phyloP scores from a whole-genome alignment of 1,140 invertebrate genomes.

The Anoplophora glabripennis region DNA sequence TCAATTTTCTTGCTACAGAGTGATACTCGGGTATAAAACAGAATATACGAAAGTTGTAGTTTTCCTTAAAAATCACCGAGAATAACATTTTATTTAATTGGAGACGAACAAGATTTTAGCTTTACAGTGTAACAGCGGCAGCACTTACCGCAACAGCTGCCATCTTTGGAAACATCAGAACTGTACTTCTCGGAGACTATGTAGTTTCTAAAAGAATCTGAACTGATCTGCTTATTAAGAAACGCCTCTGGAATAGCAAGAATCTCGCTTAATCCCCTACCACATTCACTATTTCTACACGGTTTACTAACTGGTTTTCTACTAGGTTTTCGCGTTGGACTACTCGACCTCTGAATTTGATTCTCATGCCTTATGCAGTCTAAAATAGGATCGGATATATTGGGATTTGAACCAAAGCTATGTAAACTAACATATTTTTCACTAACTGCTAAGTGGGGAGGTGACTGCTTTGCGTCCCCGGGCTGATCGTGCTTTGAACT shows the following conservation, averaged over 20 bases:
- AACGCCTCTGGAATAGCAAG: slow-evolving; percentile 45
- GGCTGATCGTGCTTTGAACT: neutral
- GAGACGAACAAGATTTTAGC: neutral
- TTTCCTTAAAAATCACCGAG: too few relatives aligned
- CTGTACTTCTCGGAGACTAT: slow-evolving; percentile 3
- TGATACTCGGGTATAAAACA: too few relatives aligned
- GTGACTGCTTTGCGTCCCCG: neutral
- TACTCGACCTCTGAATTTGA: slow-evolving; percentile 8
- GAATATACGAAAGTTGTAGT: too few relatives aligned
- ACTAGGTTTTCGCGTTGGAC: slow-evolving; percentile 3
- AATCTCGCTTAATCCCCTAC: slow-evolving; percentile 35
- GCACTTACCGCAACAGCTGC: slow-evolving; percentile 1
- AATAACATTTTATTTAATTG: too few relatives aligned
- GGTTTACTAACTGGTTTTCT: slow-evolving; percentile 7
- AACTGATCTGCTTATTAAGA: slow-evolving; percentile 43
- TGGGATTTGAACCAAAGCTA: slow-evolving; percentile 20
- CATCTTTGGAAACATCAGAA: neutral
- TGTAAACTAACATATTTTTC: slow-evolving; percentile 27
- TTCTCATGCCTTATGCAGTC: slow-evolving; percentile 18
- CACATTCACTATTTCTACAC: slow-evolving; percentile 7
- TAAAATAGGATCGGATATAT: slow-evolving; percentile 31
- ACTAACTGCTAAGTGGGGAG: neutral
- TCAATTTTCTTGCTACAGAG: too few relatives aligned
- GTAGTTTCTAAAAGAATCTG: slow-evolving; percentile 36
- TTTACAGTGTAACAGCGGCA: neutral